These are phyloP conservation scores for Rhopalosiphum nymphaeae DNA, from an alignment of 2,888 invertebrate species.

Conservation along the genomic window DNA sequence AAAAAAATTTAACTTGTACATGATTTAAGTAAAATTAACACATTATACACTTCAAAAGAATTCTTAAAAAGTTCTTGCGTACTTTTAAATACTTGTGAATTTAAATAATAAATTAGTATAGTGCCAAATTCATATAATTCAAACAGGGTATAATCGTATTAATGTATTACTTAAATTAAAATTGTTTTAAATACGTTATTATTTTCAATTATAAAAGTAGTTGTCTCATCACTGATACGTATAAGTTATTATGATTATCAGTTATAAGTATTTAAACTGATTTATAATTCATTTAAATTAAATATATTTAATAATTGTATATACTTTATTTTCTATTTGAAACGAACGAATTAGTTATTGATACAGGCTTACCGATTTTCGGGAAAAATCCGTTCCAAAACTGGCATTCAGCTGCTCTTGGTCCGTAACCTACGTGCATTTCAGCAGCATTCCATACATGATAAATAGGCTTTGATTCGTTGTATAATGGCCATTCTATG, in stretches of 20 bases:
- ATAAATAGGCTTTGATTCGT: constrained; percentile 86
- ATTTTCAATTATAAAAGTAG: background rate
- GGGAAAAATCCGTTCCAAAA: constrained; percentile 98
- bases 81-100: background rate
- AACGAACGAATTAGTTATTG: background rate
- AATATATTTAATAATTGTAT: background rate
- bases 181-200: background rate
- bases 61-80: background rate
- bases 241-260: background rate
- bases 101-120: background rate
- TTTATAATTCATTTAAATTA: background rate
- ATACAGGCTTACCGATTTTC: constrained; percentile 73
- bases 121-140: background rate
- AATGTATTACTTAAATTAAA: too few relatives aligned
- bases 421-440: constrained; percentile 79
- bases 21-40: background rate
- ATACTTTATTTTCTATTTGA: background rate
- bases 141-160: background rate
- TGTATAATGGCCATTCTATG: constrained; percentile 89
- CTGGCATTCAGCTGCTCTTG: constrained; percentile 88
- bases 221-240: background rate
- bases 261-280: background rate
- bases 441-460: constrained; percentile 90
- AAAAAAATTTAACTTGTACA: background rate
- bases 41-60: background rate